Base-by-base conservation (phyloP, 2,888 invertebrate species). In the Dolomedes plantarius region DNA sequence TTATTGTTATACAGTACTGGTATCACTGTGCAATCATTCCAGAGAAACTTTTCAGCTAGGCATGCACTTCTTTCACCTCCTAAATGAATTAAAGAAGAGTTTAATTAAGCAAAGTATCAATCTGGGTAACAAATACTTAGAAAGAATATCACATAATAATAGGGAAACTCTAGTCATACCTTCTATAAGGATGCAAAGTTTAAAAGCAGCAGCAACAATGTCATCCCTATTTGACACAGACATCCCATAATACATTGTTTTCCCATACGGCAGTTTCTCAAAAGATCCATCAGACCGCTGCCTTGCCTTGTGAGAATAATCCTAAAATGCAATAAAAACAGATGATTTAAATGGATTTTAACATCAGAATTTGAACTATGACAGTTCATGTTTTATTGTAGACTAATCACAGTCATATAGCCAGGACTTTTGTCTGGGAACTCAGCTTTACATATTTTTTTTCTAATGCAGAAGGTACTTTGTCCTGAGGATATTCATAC, bases 31-130 rank as follows among this genome's bases (percentile, higher is more conserved):
- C 76, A 72, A 31, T 83, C 83, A 83, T 83, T 83, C 71, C 76
- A 83, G 27, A 83, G 31, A 32, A 83, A 83, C 41, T 83, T 77
- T 41, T 83, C 76, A n/a, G 76, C 76, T 69, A 76, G 41, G 28
- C 71, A 67, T 5, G 83, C 83, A 50, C 71, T 77, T 50, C 77
- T 89, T 36, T 90, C 89, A 90, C 91, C 91, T 88, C 90, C 83
- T 83, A 50, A 13, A 36, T 36, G 5, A 36, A 36, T 36, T 7
- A 36, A 36, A 36, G 6, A 36, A n/a, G n/a, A n/a, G 36, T 9
- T 36, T 36, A 6, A 7, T 7, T 5, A 36, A 36, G 9, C 9
- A 36, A 7, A 7, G 36, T 7, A 36, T 7, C n/a, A 36, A 36
- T 36, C 7, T 36, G 7, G 7, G 36, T 7, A 36, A 36, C 6